Evolutionary conservation across 2,113 vertebrate species (phyloP), one percentile per base, ranked within the genome.

Genomic region (Campylomormyrus tamandua): DNA sequence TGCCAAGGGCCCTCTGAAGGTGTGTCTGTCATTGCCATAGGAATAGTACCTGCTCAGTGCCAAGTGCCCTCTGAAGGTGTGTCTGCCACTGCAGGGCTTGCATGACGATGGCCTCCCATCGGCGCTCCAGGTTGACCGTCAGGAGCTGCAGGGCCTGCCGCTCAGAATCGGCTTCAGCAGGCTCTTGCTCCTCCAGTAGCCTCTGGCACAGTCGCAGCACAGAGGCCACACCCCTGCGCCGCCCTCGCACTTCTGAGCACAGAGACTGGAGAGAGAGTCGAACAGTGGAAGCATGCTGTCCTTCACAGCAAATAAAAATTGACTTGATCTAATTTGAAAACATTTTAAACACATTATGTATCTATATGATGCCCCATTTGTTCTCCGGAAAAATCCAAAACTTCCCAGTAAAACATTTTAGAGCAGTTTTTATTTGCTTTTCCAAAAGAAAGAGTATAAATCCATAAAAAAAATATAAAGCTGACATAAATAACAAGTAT

Each of bases 71-170:
- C 93, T 96, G 97, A 74, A 99, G 96, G 83, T 97, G 93, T 70
- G 96, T 97, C 94, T 98, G 97, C 98, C 98, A 99, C 94, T 99
- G 98, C 92, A 99, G 97, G 49, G 97, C 96, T 95, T 99, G 98
- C 98, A 99, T 98, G 93, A 99, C 97, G 90, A 99, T 98, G 90
- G 98, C 98, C 95, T 99, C 98, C 98, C 98, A 99, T 90, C 98
- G 95, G 89, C 98, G 96, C 94, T 99, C 98, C 31, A 99, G 97
- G 94, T 99, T 99, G 90, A 99, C 97, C 0, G 97, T 97, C 90
- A 99, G 96, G 93, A 99, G 62, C 95, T 98, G 97, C 95, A 99
- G 97, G 89, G 97, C 96, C 94, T 98, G 97, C 83, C 97, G 97
- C 93, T 99, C 97, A 6, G 97, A 95, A 4, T 97, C 97, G 2